These are phyloP conservation scores for Campodea augens DNA, from an alignment of 1,140 invertebrate species.

Conservation along the genomic window DNA sequence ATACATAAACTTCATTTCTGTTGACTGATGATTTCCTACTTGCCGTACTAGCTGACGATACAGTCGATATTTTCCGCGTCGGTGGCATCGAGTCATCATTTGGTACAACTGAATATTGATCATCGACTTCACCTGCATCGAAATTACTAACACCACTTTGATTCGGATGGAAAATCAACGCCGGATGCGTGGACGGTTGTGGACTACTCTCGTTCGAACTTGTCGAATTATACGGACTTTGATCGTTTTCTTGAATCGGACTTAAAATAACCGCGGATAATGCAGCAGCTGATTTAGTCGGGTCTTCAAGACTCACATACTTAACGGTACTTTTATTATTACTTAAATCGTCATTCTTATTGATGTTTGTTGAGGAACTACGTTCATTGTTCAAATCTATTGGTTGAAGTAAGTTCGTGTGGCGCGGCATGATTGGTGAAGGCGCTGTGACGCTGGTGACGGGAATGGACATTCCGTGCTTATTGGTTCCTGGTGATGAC, in stretches of 20 bases:
- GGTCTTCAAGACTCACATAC: not conserved
- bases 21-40: no score
- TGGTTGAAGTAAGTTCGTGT: not conserved
- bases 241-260: not conserved
- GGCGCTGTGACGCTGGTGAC: no score
- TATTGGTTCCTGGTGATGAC: not conserved
- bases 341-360: not conserved
- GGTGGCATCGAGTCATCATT: no score
- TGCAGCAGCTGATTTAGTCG: not conserved
- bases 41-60: no score
- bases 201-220: not conserved
- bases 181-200: not conserved
- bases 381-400: not conserved
- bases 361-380: not conserved
- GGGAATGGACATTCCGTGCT: no score
- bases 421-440: not conserved
- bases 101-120: no score
- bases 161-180: no score
- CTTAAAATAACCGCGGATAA: not conserved
- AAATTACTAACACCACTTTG: no score
- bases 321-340: not conserved
- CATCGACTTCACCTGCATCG: no score
- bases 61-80: no score
- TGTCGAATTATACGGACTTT: not conserved
- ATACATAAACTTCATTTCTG: no score